A percentile compares a stretch with the other conserved stretches of the same genome.
These are phyloP conservation scores for Bombus consobrinus DNA, from an alignment of 1,140 invertebrate species.

Conservation along the genomic window DNA sequence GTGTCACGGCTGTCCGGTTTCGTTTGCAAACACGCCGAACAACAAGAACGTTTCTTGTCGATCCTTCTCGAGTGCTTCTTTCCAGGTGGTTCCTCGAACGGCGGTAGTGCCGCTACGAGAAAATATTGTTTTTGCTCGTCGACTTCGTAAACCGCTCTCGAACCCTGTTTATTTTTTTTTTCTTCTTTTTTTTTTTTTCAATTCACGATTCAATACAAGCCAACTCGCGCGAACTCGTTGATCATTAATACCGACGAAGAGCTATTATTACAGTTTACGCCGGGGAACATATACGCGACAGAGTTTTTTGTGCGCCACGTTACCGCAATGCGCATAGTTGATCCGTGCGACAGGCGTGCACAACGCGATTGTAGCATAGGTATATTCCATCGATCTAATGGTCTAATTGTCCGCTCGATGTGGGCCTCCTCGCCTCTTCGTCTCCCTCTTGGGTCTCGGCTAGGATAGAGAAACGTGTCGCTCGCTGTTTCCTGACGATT, in stretches of 20 bases:
- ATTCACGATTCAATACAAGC: neutral
- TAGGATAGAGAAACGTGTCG: neutral
- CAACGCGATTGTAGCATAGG: neutral
- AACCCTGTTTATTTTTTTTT: neutral
- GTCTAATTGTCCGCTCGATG: neutral
- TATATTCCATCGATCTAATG: neutral
- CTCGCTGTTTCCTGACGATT: neutral
- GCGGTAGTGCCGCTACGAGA: neutral
- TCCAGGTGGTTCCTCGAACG: constrained; percentile 16
- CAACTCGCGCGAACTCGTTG: neutral
- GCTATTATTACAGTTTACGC: neutral
- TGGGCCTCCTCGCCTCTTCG: neutral
- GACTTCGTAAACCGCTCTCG: constrained; percentile 17
- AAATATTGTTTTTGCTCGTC: constrained; percentile 36
- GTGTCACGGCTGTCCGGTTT: constrained; percentile 79
- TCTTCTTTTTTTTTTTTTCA: neutral
- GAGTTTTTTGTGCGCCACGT: neutral
- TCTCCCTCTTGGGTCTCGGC: neutral
- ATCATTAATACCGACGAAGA: neutral
- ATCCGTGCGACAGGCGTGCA: constrained; percentile 5
- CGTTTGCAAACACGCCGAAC: constrained; percentile 73
- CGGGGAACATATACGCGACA: neutral
- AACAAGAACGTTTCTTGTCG: constrained; percentile 57
- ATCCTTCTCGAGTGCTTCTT: constrained; percentile 29
- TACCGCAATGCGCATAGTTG: neutral